Evolutionary conservation across 2,888 invertebrate species (phyloP).

Genomic region (Heliconius charithonia): DNA sequence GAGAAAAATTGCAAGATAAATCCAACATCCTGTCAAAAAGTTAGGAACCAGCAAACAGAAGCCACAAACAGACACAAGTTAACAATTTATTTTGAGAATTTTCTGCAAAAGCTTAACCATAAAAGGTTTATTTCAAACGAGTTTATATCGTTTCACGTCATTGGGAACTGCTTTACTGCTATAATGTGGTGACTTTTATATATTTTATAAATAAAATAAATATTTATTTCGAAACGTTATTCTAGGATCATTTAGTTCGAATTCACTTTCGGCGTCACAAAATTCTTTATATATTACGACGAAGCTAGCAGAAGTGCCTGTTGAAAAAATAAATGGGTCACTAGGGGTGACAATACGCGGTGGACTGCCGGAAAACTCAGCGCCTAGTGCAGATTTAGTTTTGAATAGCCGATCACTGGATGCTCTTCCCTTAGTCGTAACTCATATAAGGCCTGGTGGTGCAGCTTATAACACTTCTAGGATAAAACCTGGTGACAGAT

Average conservation of each 20-base stretch:
- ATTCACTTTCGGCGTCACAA: constrained; percentile 82
- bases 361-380: constrained; percentile 84
- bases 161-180: constrained; percentile 3
- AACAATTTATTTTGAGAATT: constrained; percentile 42
- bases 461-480: constrained; percentile 95
- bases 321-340: constrained; percentile 92
- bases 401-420: constrained; percentile 83
- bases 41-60: constrained; percentile 43
- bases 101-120: constrained; percentile 31
- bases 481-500: constrained; percentile 94
- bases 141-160: constrained; percentile 28
- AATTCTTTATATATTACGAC: constrained; percentile 89
- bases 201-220: constrained; percentile 1
- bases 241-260: constrained; percentile 37
- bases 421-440: constrained; percentile 92
- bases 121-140: constrained; percentile 26
- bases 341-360: constrained; percentile 95
- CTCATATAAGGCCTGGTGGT: constrained; percentile 93
- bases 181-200: constrained; percentile 5
- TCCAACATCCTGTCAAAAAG: constrained; percentile 46
- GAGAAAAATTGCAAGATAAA: constrained; percentile 36
- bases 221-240: constrained; percentile 15
- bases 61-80: constrained; percentile 43
- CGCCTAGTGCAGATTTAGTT: constrained; percentile 84
- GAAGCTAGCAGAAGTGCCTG: constrained; percentile 90